Evolutionary conservation across 2,797 vertebrate species (phyloP).

Genomic region (Acridotheres tristis): DNA sequence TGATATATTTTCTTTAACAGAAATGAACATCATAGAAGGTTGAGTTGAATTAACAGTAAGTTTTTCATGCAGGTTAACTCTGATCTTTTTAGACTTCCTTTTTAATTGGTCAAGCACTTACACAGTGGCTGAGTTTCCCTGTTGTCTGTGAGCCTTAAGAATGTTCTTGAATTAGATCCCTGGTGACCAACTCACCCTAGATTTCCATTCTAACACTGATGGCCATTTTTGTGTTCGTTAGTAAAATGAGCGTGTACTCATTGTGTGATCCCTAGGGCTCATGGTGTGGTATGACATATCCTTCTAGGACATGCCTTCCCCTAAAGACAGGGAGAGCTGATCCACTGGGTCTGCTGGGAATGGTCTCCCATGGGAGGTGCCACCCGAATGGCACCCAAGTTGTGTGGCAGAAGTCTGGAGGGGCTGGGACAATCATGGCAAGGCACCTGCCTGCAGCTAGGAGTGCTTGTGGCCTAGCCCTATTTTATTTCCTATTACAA

Average conservation of each 20-base stretch:
- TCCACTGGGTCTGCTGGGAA: accelerated
- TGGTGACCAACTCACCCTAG: not conserved
- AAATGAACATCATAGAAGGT: not conserved
- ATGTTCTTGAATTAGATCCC: not conserved
- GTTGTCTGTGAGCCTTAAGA: not conserved
- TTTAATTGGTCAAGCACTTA: not conserved
- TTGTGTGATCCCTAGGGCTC: not conserved
- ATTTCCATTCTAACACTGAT: not conserved
- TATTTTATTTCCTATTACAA: not conserved
- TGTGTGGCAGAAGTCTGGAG: accelerated
- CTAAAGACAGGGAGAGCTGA: not conserved
- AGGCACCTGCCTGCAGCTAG: not conserved
- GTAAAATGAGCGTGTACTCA: accelerated
- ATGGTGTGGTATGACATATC: not conserved
- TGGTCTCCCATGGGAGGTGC: accelerated
- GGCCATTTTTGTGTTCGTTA: not conserved
- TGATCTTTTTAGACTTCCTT: not conserved
- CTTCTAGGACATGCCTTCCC: not conserved
- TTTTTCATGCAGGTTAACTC: not conserved
- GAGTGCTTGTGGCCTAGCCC: accelerated
- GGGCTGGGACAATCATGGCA: not conserved
- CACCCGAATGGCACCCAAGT: accelerated
- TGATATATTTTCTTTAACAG: not conserved
- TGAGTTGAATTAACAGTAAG: not conserved
- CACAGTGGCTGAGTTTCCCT: not conserved